phyloP scores from a whole-genome alignment of 2,113 vertebrate species.

The Pygoscelis antarcticus region DNA sequence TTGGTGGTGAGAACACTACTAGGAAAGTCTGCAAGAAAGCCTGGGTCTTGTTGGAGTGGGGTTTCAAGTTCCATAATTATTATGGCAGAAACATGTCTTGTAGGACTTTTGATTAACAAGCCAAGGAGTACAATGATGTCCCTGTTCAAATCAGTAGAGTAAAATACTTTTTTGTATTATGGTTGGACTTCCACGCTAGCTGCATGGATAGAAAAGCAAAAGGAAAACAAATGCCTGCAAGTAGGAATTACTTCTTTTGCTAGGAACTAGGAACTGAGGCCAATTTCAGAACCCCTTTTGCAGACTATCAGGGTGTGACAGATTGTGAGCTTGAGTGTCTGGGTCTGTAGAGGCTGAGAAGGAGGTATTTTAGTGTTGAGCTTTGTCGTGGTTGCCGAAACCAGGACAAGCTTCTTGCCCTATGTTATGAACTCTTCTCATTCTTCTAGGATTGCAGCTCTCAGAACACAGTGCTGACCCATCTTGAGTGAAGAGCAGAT shows the following conservation, averaged over 20 bases:
- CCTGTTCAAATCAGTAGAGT: neutral
- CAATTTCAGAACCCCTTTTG: neutral
- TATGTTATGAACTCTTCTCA: neutral
- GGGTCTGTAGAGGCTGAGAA: neutral
- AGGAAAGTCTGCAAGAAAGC: neutral
- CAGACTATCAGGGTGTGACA: neutral
- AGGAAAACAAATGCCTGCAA: neutral
- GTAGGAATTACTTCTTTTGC: neutral
- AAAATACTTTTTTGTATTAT: neutral
- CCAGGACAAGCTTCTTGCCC: neutral
- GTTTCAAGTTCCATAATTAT: neutral
- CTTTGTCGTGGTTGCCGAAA: no score
- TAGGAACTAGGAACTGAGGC: neutral
- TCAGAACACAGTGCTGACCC: neutral
- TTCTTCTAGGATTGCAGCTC: neutral
- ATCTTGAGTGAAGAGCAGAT: neutral
- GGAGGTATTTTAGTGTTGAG: neutral
- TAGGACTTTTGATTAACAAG: neutral
- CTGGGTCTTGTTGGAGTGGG: neutral
- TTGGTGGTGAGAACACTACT: neutral
- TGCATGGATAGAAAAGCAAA: neutral
- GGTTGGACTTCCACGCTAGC: neutral
- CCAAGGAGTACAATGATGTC: neutral
- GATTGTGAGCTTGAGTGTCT: neutral
- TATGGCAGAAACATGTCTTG: neutral